Percentiles rank a stretch among this genome's conserved stretches.
These are phyloP conservation scores for Podarcis raffonei DNA, from an alignment of 2,113 vertebrate species.

Conservation along the genomic window DNA sequence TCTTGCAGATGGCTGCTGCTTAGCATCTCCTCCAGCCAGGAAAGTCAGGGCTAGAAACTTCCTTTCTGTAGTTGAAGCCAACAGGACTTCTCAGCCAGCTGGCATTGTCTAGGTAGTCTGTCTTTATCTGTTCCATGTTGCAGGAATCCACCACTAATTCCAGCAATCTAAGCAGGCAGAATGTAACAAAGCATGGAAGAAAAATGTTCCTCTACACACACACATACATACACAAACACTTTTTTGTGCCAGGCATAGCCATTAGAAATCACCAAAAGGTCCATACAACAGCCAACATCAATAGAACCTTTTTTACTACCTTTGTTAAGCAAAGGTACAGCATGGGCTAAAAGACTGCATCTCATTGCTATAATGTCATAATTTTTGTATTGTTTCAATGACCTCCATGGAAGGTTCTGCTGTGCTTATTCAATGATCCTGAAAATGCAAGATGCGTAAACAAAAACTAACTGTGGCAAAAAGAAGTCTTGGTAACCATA, in stretches of 20 bases:
- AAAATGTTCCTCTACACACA: conserved; percentile 45
- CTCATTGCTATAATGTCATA: neutral
- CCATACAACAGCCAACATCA: neutral
- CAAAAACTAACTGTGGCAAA: neutral
- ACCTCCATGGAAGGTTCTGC: neutral
- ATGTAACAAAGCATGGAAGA: conserved; percentile 48
- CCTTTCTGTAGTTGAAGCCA: conserved; percentile 15
- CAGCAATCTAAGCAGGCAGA: conserved; percentile 7
- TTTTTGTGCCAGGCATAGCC: neutral
- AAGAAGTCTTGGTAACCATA: neutral
- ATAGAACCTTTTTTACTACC: neutral
- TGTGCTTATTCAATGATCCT: neutral
- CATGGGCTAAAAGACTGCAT: neutral
- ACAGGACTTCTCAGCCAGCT: neutral
- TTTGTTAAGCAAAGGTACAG: neutral
- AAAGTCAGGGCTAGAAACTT: conserved; percentile 1
- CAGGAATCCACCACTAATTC: conserved; percentile 40
- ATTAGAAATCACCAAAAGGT: neutral
- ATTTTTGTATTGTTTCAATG: neutral
- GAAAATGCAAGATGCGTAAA: neutral
- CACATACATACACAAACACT: neutral
- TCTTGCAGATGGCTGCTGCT: conserved; percentile 10
- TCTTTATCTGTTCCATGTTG: conserved; percentile 45
- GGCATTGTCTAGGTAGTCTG: neutral
- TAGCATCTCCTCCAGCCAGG: conserved; percentile 7